These are phyloP conservation scores for Orussus abietinus DNA, from an alignment of 1,140 invertebrate genomes.

Conservation along the genomic window DNA sequence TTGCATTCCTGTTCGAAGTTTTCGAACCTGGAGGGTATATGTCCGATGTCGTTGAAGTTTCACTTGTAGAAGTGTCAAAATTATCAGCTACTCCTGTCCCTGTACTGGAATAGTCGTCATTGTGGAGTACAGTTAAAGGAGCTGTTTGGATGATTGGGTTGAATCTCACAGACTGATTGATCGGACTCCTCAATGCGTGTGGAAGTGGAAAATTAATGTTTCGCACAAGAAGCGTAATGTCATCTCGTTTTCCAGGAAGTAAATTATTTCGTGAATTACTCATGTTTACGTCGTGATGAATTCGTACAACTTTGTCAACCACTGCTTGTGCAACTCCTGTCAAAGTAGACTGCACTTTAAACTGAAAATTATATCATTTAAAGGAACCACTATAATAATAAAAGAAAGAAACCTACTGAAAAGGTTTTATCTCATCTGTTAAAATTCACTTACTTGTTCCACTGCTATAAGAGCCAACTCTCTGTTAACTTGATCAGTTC, in stretches of 20 bases:
- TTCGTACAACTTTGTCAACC: slow-evolving; percentile 77
- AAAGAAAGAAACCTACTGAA: background rate
- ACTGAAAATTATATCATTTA: slow-evolving; percentile 55
- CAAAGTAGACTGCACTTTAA: slow-evolving; percentile 73
- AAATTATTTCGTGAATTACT: slow-evolving; percentile 55
- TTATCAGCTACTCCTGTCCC: slow-evolving; percentile 34
- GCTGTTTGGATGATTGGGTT: slow-evolving; percentile 59
- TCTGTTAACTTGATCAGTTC: slow-evolving; percentile 75
- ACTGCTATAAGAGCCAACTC: slow-evolving; percentile 75
- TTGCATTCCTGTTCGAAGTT: slow-evolving; percentile 56
- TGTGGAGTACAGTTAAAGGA: slow-evolving; percentile 32
- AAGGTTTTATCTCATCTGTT: background rate
- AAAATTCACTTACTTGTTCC: slow-evolving; percentile 59
- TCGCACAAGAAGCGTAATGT: slow-evolving; percentile 80
- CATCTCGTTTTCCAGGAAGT: slow-evolving; percentile 60
- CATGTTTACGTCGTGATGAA: slow-evolving; percentile 79
- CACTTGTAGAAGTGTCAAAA: slow-evolving; percentile 38
- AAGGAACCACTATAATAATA: slow-evolving; percentile 11
- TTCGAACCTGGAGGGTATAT: slow-evolving; percentile 42
- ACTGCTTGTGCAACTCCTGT: slow-evolving; percentile 83
- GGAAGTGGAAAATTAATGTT: slow-evolving; percentile 82
- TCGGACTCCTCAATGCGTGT: slow-evolving; percentile 57
- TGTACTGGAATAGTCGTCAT: slow-evolving; percentile 26
- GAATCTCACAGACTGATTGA: slow-evolving; percentile 55
- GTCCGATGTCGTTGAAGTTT: slow-evolving; percentile 48